These are phyloP conservation scores for Australoheros scitulus DNA, from an alignment of 2,113 vertebrate species.

Conservation along the genomic window DNA sequence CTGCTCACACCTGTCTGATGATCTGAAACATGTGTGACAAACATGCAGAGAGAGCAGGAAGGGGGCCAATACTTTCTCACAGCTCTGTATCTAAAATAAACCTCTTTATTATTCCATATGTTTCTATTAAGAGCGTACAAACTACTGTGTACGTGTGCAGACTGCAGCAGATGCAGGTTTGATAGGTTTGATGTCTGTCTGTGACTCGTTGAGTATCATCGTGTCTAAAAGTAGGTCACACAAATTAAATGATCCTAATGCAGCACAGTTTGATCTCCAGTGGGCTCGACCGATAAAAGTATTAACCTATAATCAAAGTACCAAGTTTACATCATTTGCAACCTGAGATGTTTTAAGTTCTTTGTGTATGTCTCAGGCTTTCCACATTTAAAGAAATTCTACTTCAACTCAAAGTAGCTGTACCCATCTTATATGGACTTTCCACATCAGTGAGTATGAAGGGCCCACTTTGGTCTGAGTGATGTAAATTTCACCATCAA, in stretches of 20 bases:
- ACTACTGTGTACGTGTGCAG: neutral
- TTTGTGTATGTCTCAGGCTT: no score
- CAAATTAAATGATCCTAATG: neutral
- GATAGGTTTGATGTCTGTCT: neutral
- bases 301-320: no score
- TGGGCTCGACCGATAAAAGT: no score
- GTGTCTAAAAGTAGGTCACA: neutral
- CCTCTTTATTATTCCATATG: neutral
- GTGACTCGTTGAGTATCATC: neutral
- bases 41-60: neutral
- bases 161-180: rapidly evolving
- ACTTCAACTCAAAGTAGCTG: no score
- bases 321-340: neutral
- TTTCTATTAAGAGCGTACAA: neutral
- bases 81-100: neutral
- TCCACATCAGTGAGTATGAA: neutral
- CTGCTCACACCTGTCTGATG: neutral
- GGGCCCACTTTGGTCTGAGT: neutral
- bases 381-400: neutral
- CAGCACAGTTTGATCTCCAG: no score
- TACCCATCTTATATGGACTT: neutral
- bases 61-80: neutral
- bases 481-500: neutral
- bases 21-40: neutral
- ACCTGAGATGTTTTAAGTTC: neutral